Base-by-base conservation (phyloP, 2,888 invertebrate genomes). In the Acanthosepion esculentum region DNA sequence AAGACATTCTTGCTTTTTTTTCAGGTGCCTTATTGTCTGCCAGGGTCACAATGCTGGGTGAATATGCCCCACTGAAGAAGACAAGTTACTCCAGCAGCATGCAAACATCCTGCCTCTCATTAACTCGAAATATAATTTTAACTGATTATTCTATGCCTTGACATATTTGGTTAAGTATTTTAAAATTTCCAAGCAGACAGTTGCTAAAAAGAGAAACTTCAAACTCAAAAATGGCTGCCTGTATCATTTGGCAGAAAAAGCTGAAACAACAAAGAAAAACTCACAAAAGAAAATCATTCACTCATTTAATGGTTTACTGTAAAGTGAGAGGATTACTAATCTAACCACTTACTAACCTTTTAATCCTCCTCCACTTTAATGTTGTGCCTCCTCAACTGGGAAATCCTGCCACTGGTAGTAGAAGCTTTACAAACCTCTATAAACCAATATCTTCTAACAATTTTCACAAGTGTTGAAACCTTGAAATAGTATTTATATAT, bases 51-150 rank as follows among this genome's bases (percentile, higher is more conserved):
- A 59, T 59, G 59, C 59, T 59, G 59, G 59, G 59, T 59, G 23
- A 78, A 78, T 78, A 8, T 18, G 15, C 78, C 78, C 4, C 78
- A 78, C 33, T 78, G n/a, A 78, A 78, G 15, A 78, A 78, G 33
- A 78, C 78, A 78, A 78, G 78, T 78, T 78, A 78, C 78, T n/a
- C 78, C 78, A 12, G 78, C 78, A 78, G n/a, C 78, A 78, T 78
- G n/a, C n/a, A 78, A 78, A 78, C 78, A n/a, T 78, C 78, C 78
- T 78, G 78, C 78, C n/a, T 78, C 78, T 78, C 78, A 78, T 78
- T 33, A 78, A 78, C 78, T 78, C n/a, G 15, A 78, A n/a, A 78
- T 78, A 0, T n/a, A 33, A 78, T n/a, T 10, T 12, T 78, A n/a
- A 18, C 12, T 7, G 20, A 15, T 78, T 78, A 78, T 33, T 78